A percentile compares a stretch with the other conserved stretches of the same genome.
Conservation (phyloP, 2,888 invertebrate genomes). For the Elmis aenea region DNA sequence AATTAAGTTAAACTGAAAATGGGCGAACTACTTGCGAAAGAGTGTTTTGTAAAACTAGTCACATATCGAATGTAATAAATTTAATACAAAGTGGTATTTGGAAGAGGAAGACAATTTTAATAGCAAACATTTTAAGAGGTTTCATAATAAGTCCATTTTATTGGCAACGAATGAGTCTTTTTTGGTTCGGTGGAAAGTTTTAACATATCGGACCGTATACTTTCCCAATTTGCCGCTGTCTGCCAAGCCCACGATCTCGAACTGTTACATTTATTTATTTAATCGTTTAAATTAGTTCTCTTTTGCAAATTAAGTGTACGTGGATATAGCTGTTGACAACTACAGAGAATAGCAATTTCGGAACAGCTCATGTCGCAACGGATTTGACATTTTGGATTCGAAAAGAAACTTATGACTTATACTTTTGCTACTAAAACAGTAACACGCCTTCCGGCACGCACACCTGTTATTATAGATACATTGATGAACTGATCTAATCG, state of each 20-base stretch:
- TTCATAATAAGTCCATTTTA: slow-evolving; percentile 11
- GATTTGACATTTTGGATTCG: slow-evolving; percentile 21
- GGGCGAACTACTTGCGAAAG: too few relatives aligned
- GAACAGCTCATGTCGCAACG: slow-evolving; percentile 20
- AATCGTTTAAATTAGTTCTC: slow-evolving; percentile 19
- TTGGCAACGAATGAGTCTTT: slow-evolving; percentile 8
- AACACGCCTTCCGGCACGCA: slow-evolving; percentile 18
- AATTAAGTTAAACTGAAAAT: too few relatives aligned
- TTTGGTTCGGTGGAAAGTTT: slow-evolving; percentile 1
- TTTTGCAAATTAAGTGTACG: slow-evolving; percentile 16
- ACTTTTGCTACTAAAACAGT: slow-evolving; percentile 13
- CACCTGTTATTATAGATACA: slow-evolving; percentile 16
- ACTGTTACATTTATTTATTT: slow-evolving; percentile 19
- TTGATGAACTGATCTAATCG: slow-evolving; percentile 15
- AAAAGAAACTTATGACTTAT: slow-evolving; percentile 11
- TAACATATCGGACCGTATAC: slow-evolving; percentile 1
- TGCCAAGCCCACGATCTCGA: slow-evolving; percentile 15
- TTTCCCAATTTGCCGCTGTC: slow-evolving; percentile 16
- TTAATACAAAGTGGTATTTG: slow-evolving; percentile 3
- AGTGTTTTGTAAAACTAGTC: slow-evolving; percentile 6
- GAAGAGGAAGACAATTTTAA: slow-evolving; percentile 9
- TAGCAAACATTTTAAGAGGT: slow-evolving; percentile 7
- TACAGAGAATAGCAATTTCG: slow-evolving; percentile 18
- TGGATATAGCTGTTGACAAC: slow-evolving; percentile 14
- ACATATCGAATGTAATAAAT: slow-evolving; percentile 5